A percentile compares a stretch with the other conserved stretches of the same genome.
Conservation (phyloP, 1,140 invertebrate genomes). For the Pseudomyrmex gracilis region DNA sequence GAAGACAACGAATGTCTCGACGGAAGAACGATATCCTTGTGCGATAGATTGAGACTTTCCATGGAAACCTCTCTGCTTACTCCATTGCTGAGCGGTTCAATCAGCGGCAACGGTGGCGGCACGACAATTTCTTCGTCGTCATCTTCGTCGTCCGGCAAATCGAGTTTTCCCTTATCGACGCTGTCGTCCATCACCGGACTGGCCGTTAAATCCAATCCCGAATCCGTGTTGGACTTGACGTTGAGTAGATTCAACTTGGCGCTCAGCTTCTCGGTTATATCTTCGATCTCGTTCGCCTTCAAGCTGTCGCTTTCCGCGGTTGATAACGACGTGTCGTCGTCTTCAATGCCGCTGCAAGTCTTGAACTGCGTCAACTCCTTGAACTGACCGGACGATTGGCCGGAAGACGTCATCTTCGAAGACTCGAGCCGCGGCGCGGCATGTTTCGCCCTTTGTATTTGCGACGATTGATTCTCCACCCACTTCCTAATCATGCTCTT, state of each 20-base stretch:
- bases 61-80: slow-evolving; percentile 91
- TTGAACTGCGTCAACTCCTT: slow-evolving; percentile 89
- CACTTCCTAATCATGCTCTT: slow-evolving; percentile 97
- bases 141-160: slow-evolving; percentile 85
- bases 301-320: slow-evolving; percentile 81
- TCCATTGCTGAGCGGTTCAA: slow-evolving; percentile 89
- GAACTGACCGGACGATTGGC: slow-evolving; percentile 79
- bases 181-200: slow-evolving; percentile 78
- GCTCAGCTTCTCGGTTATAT: slow-evolving; percentile 82
- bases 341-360: slow-evolving; percentile 83
- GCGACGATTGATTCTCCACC: slow-evolving; percentile 95
- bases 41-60: slow-evolving; percentile 89
- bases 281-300: slow-evolving; percentile 81
- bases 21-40: slow-evolving; percentile 82
- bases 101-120: slow-evolving; percentile 90
- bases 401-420: slow-evolving; percentile 81
- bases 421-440: slow-evolving; percentile 81
- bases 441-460: slow-evolving; percentile 87
- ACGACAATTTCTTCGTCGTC: slow-evolving; percentile 91
- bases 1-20: slow-evolving; percentile 82
- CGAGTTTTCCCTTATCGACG: slow-evolving; percentile 74
- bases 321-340: slow-evolving; percentile 81
- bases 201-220: slow-evolving; percentile 69
- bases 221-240: slow-evolving; percentile 77
- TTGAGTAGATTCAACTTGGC: slow-evolving; percentile 82